Evolutionary conservation across 2,888 invertebrate species (phyloP).

Genomic region (Acanthosepion pharaonis): DNA sequence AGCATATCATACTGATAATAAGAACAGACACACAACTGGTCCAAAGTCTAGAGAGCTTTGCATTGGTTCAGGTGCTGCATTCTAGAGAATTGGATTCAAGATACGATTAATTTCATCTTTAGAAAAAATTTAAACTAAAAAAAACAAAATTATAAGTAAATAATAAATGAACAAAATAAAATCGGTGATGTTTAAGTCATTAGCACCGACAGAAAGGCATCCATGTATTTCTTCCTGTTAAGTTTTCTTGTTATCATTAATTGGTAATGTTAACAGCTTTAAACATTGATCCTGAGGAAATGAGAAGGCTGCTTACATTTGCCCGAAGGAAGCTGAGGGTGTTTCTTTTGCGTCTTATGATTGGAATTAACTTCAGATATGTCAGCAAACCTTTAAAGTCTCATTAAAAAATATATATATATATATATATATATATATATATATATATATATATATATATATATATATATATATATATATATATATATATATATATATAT

Average conservation of each 20-base stretch:
- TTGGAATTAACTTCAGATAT: not conserved
- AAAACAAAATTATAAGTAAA: not conserved
- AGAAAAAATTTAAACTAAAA: not conserved
- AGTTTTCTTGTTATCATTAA: slow-evolving; percentile 8
- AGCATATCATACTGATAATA: no score
- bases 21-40: no score
- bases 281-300: not conserved
- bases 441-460: not conserved
- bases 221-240: slow-evolving; percentile 1
- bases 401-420: no score
- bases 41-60: no score
- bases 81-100: not conserved
- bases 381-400: not conserved
- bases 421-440: not conserved
- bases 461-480: not conserved
- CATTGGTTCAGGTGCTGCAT: not conserved
- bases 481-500: no score
- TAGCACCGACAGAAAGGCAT: not conserved
- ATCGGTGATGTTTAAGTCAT: not conserved
- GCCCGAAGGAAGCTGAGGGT: not conserved
- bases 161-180: not conserved
- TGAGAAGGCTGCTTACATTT: not conserved
- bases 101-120: not conserved
- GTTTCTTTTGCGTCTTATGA: not conserved
- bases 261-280: slow-evolving; percentile 33